Base-by-base conservation (phyloP, 2,888 invertebrate genomes). In the Helicoverpa assulta region DNA sequence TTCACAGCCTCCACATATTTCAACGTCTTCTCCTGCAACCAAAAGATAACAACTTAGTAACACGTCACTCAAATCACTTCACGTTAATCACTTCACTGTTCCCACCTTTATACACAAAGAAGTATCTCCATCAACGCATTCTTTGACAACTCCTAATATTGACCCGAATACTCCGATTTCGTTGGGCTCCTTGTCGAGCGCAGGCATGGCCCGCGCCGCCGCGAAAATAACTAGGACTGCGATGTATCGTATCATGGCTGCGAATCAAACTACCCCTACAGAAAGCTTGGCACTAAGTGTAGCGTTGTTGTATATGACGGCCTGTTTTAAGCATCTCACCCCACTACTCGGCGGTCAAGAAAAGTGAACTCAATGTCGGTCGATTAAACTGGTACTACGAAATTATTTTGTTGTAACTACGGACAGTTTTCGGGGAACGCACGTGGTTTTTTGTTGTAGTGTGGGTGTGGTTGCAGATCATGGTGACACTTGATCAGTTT, bases 31-130 rank as follows among this genome's bases (percentile, higher is more conserved):
- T 97, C 97, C 97, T 97, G 95, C 87, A 96, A 96, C 87, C 90
- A 94, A 95, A 94, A 93, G 73, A 89, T 89, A 90, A 85, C 73
- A 74, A 81, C 85, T 87, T 87, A 85, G 80, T 84, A 83, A 78
- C 86, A 86, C 87, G 80, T 79, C 86, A 87, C 84, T 82, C 72
- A 78, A 72, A 76, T 0, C 88, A 90, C 80, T 84, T 67, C 88
- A 89, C 88, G 77, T 70, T 76, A 43, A 43, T 61, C 88, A 88
- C 85, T 83, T 70, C 83, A 83, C 83, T 74, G 75, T 79, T 83
- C 85, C 86, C 88, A 98, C 98, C 97, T 98, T 98, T 81, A 98
- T 92, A 89, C 98, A 98, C 91, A 97, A 92, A 75, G 97, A 95
- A 85, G 97, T 95, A 83, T 97, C 97, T 85, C 96, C 97, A 73